Percentiles rank a stretch among this genome's conserved stretches.
Evolutionary conservation across 2,888 invertebrate genomes (phyloP).

Genomic region (Trimorus sp.): DNA sequence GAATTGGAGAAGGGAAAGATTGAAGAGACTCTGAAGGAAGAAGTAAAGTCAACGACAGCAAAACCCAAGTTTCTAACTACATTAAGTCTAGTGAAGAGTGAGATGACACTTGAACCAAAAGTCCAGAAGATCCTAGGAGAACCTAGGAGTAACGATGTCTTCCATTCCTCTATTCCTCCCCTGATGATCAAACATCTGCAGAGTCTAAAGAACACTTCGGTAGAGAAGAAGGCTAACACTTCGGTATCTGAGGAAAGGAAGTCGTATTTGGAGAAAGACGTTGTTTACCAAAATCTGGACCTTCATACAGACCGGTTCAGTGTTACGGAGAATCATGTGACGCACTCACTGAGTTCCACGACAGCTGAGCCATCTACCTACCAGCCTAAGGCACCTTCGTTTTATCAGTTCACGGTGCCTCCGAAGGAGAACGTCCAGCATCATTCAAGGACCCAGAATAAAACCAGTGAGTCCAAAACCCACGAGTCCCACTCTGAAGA

Average conservation of each 20-base stretch:
- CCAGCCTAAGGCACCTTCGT: constrained; percentile 16
- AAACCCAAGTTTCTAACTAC: constrained; percentile 12
- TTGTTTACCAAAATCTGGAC: constrained; percentile 13
- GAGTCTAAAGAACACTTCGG: constrained; percentile 22
- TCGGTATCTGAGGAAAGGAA: constrained; percentile 20
- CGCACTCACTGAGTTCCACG: background rate
- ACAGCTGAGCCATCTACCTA: constrained; percentile 35
- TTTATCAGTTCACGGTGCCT: background rate
- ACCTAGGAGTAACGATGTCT: background rate
- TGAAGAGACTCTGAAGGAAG: no score
- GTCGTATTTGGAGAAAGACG: constrained; percentile 15
- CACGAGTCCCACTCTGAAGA: background rate
- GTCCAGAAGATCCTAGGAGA: background rate
- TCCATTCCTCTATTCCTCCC: constrained; percentile 17
- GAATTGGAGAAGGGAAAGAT: no score
- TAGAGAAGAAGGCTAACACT: background rate
- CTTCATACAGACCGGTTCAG: constrained; percentile 5
- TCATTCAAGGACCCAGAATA: background rate
- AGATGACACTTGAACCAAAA: background rate
- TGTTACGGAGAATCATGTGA: background rate
- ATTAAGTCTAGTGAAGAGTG: constrained; percentile 27
- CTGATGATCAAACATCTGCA: constrained; percentile 24
- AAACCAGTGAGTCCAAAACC: background rate
- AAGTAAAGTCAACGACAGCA: background rate
- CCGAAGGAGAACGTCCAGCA: background rate